These are phyloP conservation scores for Piscicola geometra DNA, from an alignment of 2,888 invertebrate species.

Conservation along the genomic window DNA sequence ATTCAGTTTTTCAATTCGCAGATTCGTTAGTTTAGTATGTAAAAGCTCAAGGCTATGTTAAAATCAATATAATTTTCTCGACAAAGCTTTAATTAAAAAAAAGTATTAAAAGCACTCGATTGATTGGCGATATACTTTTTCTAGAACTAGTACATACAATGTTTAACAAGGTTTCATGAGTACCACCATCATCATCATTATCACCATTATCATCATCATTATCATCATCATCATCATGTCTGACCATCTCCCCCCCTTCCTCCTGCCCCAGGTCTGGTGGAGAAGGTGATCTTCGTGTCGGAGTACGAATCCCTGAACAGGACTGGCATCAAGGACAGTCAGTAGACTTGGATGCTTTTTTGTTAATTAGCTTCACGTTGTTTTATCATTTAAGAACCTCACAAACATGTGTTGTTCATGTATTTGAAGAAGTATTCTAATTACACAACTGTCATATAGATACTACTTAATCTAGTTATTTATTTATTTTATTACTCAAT, in stretches of 20 bases:
- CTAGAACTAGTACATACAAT: not conserved
- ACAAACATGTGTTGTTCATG: too few relatives aligned
- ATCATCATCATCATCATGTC: not conserved
- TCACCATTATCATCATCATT: not conserved
- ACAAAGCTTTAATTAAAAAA: too few relatives aligned
- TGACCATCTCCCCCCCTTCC: not conserved
- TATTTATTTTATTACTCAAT: not conserved
- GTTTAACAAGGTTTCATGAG: not conserved
- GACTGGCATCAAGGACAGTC: slow-evolving; percentile 59
- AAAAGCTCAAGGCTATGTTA: too few relatives aligned
- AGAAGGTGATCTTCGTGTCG: slow-evolving; percentile 79
- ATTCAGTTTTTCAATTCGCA: too few relatives aligned
- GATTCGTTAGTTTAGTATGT: too few relatives aligned
- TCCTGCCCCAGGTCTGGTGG: slow-evolving; percentile 57
- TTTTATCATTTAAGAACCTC: too few relatives aligned
- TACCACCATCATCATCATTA: not conserved
- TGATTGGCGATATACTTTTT: not conserved
- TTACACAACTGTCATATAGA: not conserved
- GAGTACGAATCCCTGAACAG: slow-evolving; percentile 76
- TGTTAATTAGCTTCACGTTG: too few relatives aligned
- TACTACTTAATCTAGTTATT: not conserved
- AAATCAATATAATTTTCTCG: too few relatives aligned
- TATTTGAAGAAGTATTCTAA: too few relatives aligned
- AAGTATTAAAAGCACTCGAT: too few relatives aligned
- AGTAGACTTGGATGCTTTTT: slow-evolving; percentile 15